These are phyloP conservation scores for Nycteola revayana DNA, from an alignment of 2,888 invertebrate genomes.

Conservation along the genomic window DNA sequence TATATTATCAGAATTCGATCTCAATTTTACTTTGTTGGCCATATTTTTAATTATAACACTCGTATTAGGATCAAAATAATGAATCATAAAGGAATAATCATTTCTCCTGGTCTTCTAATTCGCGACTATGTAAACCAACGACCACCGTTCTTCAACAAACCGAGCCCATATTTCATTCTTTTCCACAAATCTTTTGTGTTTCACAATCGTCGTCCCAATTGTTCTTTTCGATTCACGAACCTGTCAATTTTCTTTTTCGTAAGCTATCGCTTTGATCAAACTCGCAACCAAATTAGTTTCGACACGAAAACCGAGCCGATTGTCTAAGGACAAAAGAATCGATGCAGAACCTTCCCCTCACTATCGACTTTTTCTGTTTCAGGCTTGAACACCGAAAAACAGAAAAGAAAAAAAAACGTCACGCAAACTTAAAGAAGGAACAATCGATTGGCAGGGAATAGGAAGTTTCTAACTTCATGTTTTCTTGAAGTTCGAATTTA, in stretches of 20 bases:
- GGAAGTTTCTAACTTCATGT: conserved; percentile 7
- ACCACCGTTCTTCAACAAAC: conserved; percentile 18
- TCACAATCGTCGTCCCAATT: conserved; percentile 23
- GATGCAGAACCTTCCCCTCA: conserved; percentile 63
- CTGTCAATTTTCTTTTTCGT: conserved; percentile 70
- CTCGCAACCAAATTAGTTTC: conserved; percentile 76
- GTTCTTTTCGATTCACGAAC: conserved; percentile 42
- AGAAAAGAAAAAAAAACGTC: conserved; percentile 57
- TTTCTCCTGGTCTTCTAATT: no score
- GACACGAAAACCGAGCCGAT: conserved; percentile 75
- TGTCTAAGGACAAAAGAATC: conserved; percentile 74
- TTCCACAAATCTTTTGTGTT: conserved; percentile 26
- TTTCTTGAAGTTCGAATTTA: conserved; percentile 21
- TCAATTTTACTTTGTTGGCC: not conserved
- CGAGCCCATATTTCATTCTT: conserved; percentile 26
- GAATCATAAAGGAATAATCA: no score
- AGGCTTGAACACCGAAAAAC: conserved; percentile 53
- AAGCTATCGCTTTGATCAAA: conserved; percentile 67
- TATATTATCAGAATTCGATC: not conserved
- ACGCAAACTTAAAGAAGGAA: conserved; percentile 44
- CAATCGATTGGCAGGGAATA: conserved; percentile 43
- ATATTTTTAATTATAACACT: no score
- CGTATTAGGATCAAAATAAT: no score
- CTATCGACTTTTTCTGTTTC: conserved; percentile 74
- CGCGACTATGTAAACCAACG: conserved; percentile 10